phyloP scores from a whole-genome alignment of 2,888 invertebrate species.

The Tuta absoluta region DNA sequence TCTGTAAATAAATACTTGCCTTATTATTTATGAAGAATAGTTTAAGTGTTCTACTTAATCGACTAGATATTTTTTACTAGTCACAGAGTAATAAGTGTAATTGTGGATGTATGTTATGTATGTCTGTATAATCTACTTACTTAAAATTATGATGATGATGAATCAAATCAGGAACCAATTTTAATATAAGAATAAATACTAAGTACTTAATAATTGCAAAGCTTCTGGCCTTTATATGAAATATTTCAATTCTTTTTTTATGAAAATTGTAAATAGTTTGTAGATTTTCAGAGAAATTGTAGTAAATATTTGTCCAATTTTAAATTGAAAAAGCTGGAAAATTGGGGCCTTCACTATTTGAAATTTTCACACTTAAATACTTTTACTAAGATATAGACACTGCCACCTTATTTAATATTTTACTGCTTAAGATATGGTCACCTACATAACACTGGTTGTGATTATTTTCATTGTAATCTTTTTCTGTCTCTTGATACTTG shows the following conservation, averaged over 20 bases:
- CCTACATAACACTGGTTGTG: slow-evolving; percentile 68
- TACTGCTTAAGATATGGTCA: slow-evolving; percentile 34
- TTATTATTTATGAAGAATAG: slow-evolving; percentile 66
- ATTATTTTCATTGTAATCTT: slow-evolving; percentile 53
- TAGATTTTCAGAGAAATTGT: not conserved
- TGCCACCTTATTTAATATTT: slow-evolving; percentile 42
- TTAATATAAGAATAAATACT: not conserved
- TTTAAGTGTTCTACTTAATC: slow-evolving; percentile 59
- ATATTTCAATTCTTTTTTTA: no score
- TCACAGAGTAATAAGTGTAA: slow-evolving; percentile 55
- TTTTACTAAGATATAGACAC: slow-evolving; percentile 37
- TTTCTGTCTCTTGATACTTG: slow-evolving; percentile 44
- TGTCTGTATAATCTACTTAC: slow-evolving; percentile 19
- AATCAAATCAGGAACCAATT: not conserved
- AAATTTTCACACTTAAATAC: not conserved
- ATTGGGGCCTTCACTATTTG: slow-evolving; percentile 27
- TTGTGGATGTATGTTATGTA: slow-evolving; percentile 35
- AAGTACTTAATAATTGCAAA: slow-evolving; percentile 28
- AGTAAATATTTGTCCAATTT: not conserved
- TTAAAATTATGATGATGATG: slow-evolving; percentile 15
- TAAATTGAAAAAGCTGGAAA: slow-evolving; percentile 26
- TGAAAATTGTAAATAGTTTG: slow-evolving; percentile 9
- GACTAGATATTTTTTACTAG: slow-evolving; percentile 76
- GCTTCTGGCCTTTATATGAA: not conserved
- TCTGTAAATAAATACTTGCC: slow-evolving; percentile 75